phyloP scores from a whole-genome alignment of 2,797 vertebrate species.

The Cryptoprocta ferox region DNA sequence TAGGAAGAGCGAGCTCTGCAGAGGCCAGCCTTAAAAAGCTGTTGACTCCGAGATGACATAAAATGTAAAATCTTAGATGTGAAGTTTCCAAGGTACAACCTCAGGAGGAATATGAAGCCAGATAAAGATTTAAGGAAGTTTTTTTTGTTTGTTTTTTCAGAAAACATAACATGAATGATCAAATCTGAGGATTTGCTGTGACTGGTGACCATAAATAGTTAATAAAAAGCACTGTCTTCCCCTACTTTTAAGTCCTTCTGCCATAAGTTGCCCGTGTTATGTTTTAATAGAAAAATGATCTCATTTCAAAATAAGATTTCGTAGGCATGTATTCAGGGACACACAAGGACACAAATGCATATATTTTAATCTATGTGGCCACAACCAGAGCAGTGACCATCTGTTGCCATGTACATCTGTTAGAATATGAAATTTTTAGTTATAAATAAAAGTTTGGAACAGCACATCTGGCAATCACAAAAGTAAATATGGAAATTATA shows the following conservation, averaged over 20 bases:
- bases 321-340: background rate
- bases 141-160: background rate
- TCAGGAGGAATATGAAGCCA: background rate
- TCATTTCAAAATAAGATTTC: constrained; percentile 15
- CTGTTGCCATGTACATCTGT: background rate
- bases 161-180: background rate
- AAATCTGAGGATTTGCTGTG: background rate
- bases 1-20: background rate
- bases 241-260: background rate
- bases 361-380: background rate
- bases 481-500: constrained; percentile 8
- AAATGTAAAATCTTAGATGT: background rate
- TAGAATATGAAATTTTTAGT: background rate
- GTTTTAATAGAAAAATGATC: background rate
- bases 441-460: background rate
- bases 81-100: background rate
- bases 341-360: background rate
- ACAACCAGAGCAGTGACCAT: background rate
- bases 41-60: background rate
- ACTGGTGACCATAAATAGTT: background rate
- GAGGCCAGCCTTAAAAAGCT: background rate
- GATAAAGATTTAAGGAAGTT: background rate
- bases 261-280: background rate
- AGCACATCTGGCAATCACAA: background rate
- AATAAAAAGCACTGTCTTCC: background rate